Conservation (phyloP, 2,113 vertebrate genomes). For the Clarias magur region DNA sequence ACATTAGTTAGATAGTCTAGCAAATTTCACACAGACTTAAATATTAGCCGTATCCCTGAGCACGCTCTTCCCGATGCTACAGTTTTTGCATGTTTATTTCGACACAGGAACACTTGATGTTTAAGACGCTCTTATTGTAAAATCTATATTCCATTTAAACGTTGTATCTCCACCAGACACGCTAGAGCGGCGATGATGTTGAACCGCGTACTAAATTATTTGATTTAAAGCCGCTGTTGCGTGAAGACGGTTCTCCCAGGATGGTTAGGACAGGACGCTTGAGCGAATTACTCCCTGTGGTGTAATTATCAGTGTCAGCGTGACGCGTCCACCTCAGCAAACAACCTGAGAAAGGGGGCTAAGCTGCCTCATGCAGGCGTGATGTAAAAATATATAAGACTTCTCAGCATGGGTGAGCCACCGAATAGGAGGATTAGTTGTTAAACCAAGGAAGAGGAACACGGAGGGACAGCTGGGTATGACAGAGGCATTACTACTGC, state of each 20-base stretch:
- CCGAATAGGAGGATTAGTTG: constrained; percentile 32
- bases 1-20: not conserved
- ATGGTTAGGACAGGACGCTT: constrained; percentile 4
- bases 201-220: not conserved
- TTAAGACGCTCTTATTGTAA: not conserved
- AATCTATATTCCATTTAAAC: not conserved
- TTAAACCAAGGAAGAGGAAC: constrained; percentile 28
- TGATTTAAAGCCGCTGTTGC: constrained; percentile 18
- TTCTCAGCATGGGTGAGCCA: constrained; percentile 3
- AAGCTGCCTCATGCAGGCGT: constrained; percentile 36
- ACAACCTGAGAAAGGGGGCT: constrained; percentile 4
- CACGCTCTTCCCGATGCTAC: not conserved
- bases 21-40: not conserved
- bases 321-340: constrained; percentile 10
- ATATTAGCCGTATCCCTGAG: not conserved
- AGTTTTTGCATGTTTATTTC: not conserved
- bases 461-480: constrained; percentile 21
- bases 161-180: not conserved
- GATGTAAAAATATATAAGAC: not conserved
- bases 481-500: not conserved
- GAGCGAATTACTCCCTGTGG: constrained; percentile 6
- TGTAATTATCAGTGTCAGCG: constrained; percentile 42
- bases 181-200: not conserved
- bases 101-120: not conserved
- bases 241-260: constrained; percentile 25